Conservation (phyloP, 2,797 vertebrate species). For the Mormyrus proboscirostris region DNA sequence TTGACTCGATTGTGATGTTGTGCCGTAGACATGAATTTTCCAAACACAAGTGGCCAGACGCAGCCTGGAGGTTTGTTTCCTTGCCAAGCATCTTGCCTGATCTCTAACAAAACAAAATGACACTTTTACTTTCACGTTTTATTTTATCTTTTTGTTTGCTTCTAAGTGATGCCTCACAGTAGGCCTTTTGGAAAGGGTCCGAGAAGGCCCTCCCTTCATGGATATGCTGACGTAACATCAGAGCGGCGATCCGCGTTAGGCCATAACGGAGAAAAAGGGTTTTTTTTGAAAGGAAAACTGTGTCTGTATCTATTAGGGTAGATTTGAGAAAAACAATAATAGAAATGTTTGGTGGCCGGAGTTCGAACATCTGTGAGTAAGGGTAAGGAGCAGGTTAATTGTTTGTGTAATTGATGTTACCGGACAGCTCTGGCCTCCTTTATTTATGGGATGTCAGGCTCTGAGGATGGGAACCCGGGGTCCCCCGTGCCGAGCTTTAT, state of each 20-base stretch:
- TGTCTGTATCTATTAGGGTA: neutral
- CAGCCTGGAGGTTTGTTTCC: neutral
- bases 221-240: neutral
- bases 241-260: neutral
- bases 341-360: neutral
- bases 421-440: neutral
- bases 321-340: neutral
- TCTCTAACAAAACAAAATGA: slow-evolving; percentile 13
- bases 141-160: neutral
- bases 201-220: neutral
- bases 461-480: neutral
- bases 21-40: neutral
- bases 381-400: neutral
- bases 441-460: slow-evolving; percentile 6
- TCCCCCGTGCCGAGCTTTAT: neutral
- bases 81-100: neutral
- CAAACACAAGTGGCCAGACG: neutral
- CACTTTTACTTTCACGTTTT: slow-evolving; percentile 5
- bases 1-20: neutral
- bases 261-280: neutral
- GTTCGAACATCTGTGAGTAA: neutral
- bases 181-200: neutral
- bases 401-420: slow-evolving; percentile 1
- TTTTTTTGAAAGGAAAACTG: neutral
- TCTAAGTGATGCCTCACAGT: neutral